phyloP scores from a whole-genome alignment of 2,797 vertebrate species.

The Ctenopoma multispine region DNA sequence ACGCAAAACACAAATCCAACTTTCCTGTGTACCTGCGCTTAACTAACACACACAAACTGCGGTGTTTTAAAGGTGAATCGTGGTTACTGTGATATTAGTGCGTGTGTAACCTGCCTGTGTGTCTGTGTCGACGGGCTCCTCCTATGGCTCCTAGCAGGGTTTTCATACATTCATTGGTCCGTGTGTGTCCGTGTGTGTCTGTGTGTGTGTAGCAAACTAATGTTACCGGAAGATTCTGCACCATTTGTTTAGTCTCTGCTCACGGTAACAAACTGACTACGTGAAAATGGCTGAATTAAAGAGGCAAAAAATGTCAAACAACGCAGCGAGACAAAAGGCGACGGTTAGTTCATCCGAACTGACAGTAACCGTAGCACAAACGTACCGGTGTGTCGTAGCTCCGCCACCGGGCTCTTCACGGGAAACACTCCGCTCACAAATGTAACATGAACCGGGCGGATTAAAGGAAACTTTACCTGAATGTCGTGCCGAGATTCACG shows the following conservation, averaged over 20 bases:
- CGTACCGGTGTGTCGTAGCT: constrained; percentile 34
- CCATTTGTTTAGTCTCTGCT: not conserved
- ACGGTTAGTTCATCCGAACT: constrained; percentile 58
- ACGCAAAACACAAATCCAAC: not conserved
- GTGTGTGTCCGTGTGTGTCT: not conserved
- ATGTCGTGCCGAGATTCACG: constrained; percentile 43
- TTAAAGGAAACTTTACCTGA: constrained; percentile 66
- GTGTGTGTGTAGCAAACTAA: constrained; percentile 4
- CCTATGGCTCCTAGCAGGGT: constrained; percentile 6
- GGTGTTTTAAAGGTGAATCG: not conserved
- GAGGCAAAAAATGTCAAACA: constrained; percentile 16
- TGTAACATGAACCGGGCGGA: not conserved
- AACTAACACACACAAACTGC: not conserved
- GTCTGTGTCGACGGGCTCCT: constrained; percentile 29
- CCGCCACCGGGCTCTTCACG: not conserved
- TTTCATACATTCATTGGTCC: constrained; percentile 23
- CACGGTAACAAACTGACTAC: not conserved
- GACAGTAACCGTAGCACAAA: constrained; percentile 32
- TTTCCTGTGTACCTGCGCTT: not conserved
- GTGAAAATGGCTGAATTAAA: not conserved
- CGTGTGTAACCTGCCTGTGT: constrained; percentile 51
- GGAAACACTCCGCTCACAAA: not conserved
- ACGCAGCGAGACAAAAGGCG: constrained; percentile 72
- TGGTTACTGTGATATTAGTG: not conserved
- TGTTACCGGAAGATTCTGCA: not conserved